phyloP scores from a whole-genome alignment of 2,888 invertebrate species.

The Ectropis crepuscularia region DNA sequence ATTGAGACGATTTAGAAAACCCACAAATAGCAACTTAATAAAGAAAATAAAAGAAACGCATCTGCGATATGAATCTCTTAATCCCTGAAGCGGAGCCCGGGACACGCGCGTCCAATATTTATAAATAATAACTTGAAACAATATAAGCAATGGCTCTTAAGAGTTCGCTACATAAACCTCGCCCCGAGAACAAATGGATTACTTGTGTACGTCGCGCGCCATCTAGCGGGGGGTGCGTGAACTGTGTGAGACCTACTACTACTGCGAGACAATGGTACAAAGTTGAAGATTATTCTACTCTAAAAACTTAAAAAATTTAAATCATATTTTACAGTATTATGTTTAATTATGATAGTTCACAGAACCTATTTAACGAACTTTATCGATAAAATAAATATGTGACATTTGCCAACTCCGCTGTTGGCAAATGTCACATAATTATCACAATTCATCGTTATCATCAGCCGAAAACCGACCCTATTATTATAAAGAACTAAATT shows the following conservation, averaged over 20 bases:
- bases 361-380: too few relatives aligned
- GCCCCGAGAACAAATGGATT: conserved; percentile 84
- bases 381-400: too few relatives aligned
- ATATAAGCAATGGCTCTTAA: conserved; percentile 73
- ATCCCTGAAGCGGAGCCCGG: conserved; percentile 56
- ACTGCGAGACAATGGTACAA: background rate
- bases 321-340: too few relatives aligned
- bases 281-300: background rate
- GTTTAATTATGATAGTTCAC: too few relatives aligned
- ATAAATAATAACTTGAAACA: conserved; percentile 82
- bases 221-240: conserved; percentile 79
- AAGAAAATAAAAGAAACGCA: conserved; percentile 40
- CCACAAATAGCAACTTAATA: conserved; percentile 21
- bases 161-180: conserved; percentile 81
- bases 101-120: conserved; percentile 71
- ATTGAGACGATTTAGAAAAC: too few relatives aligned
- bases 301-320: too few relatives aligned
- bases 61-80: conserved; percentile 44
- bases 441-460: too few relatives aligned
- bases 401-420: too few relatives aligned
- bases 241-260: conserved; percentile 49
- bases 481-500: too few relatives aligned
- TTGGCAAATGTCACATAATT: too few relatives aligned
- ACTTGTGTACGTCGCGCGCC: conserved; percentile 80
- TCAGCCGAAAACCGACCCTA: too few relatives aligned